These are phyloP conservation scores for Labeo calbasu DNA, from an alignment of 2,797 vertebrate species.

Conservation along the genomic window DNA sequence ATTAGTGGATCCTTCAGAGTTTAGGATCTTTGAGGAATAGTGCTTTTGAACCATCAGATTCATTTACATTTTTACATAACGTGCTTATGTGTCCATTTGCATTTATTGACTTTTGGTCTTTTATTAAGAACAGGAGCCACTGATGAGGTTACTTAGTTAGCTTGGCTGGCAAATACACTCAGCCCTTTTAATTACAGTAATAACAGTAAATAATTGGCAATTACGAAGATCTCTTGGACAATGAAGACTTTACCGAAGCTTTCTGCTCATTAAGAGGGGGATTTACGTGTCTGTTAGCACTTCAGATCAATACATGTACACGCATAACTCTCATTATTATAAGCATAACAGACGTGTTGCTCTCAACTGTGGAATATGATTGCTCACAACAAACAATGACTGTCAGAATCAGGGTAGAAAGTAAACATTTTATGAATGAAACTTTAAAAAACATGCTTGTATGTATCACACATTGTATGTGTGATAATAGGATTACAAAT, in stretches of 20 bases:
- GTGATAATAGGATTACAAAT: neutral
- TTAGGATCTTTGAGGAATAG: constrained; percentile 43
- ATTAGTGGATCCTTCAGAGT: constrained; percentile 47
- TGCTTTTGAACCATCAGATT: constrained; percentile 24
- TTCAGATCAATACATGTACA: neutral
- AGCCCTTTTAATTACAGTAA: constrained; percentile 36
- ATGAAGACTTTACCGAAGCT: neutral
- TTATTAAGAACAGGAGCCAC: constrained; percentile 13
- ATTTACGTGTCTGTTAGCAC: neutral
- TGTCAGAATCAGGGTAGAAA: neutral
- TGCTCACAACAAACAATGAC: neutral
- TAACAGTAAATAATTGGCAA: constrained; percentile 46
- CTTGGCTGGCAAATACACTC: constrained; percentile 17
- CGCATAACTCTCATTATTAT: neutral
- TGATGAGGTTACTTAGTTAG: constrained; percentile 40
- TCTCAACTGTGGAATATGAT: neutral
- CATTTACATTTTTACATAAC: constrained; percentile 26
- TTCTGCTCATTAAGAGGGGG: neutral
- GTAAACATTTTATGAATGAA: neutral
- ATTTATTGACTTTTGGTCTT: constrained; percentile 14
- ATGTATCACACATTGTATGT: neutral
- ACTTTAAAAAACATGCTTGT: neutral
- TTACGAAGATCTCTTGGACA: constrained; percentile 4
- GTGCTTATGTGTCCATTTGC: constrained; percentile 20
- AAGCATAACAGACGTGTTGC: neutral